A percentile compares a stretch with the other conserved stretches of the same genome.
Conservation (phyloP, 2,888 invertebrate species). For the Dendrolimus houi region DNA sequence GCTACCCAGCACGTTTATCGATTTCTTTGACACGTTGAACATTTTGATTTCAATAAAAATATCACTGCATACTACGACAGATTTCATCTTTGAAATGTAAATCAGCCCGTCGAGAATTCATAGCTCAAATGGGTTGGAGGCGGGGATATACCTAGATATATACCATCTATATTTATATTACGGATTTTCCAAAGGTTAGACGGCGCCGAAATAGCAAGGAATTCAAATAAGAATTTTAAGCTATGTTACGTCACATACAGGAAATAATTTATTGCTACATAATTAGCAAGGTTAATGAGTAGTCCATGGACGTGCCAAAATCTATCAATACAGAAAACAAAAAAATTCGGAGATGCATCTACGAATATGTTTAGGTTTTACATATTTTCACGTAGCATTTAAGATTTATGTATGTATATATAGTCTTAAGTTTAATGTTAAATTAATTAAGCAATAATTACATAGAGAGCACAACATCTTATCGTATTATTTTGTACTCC, state of each 20-base stretch:
- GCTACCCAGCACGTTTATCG: slow-evolving; percentile 10
- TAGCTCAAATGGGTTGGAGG: slow-evolving; percentile 38
- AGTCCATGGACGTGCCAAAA: no score
- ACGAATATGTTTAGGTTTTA: no score
- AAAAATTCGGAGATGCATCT: no score
- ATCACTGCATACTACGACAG: slow-evolving; percentile 27
- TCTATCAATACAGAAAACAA: no score
- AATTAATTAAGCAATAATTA: no score
- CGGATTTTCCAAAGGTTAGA: slow-evolving; percentile 15
- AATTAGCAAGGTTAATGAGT: no score
- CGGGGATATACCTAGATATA: slow-evolving; percentile 15
- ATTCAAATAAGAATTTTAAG: not conserved
- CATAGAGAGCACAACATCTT: no score
- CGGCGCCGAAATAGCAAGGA: not conserved
- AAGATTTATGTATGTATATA: no score
- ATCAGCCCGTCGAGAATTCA: slow-evolving; percentile 40
- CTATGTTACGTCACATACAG: not conserved
- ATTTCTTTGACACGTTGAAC: slow-evolving; percentile 22
- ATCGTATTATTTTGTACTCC: no score
- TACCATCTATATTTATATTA: not conserved
- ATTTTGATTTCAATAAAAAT: slow-evolving; percentile 22
- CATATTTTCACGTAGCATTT: no score
- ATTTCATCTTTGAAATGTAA: slow-evolving; percentile 55
- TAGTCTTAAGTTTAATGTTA: no score
- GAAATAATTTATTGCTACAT: no score